phyloP scores from a whole-genome alignment of 1,140 invertebrate genomes.

The Mycetomoellerius zeteki region DNA sequence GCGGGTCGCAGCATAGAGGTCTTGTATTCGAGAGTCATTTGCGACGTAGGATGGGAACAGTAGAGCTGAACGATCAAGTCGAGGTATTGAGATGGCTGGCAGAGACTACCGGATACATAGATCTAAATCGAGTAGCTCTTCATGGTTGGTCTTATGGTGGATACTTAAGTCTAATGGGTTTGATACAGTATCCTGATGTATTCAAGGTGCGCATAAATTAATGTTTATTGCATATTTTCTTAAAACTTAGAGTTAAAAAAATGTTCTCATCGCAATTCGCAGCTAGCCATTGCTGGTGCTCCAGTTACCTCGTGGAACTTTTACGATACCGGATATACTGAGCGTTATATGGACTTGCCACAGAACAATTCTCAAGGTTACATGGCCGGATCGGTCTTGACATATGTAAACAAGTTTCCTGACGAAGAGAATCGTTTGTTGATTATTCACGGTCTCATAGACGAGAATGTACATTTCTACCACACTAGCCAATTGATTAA shows the following conservation, averaged over 20 bases:
- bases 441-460: slow-evolving; percentile 99
- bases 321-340: slow-evolving; percentile 98
- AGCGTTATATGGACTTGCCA: slow-evolving; percentile 98
- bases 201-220: slow-evolving; percentile 90
- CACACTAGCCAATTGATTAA: slow-evolving; percentile 97
- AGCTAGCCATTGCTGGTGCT: slow-evolving; percentile 97
- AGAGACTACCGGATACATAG: slow-evolving; percentile 94
- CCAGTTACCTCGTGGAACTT: slow-evolving; percentile 98
- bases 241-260: slow-evolving; percentile 9
- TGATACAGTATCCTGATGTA: slow-evolving; percentile 93
- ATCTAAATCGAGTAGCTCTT: slow-evolving; percentile 96
- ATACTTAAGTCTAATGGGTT: slow-evolving; percentile 94
- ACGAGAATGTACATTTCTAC: slow-evolving; percentile 99
- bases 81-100: slow-evolving; percentile 97
- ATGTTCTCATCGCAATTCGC: slow-evolving; percentile 52
- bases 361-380: slow-evolving; percentile 93
- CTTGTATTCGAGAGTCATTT: slow-evolving; percentile 96
- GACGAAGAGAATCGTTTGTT: slow-evolving; percentile 97
- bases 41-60: slow-evolving; percentile 95
- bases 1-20: slow-evolving; percentile 97
- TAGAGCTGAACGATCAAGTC: slow-evolving; percentile 98
- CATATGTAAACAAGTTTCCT: slow-evolving; percentile 94
- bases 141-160: slow-evolving; percentile 99
- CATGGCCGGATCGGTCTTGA: slow-evolving; percentile 92
- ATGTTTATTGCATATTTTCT: neutral